Percentiles rank a stretch among this genome's conserved stretches.
Conservation (phyloP, 2,888 invertebrate species). For the Plutella xylostella region DNA sequence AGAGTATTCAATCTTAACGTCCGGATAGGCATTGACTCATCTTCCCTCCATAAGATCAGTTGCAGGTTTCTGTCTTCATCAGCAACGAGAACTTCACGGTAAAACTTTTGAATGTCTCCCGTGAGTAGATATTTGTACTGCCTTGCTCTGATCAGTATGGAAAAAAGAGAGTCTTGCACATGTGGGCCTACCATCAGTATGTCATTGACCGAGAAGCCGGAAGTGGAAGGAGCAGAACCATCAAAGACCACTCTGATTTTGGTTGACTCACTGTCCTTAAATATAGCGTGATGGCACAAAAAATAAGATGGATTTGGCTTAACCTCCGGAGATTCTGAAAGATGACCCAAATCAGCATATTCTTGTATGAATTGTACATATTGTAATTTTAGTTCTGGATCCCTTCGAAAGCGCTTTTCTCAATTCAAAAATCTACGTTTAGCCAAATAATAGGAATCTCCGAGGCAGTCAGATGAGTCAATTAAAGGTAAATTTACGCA, state of each 20-base stretch:
- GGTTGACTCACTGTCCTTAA: slow-evolving; percentile 17
- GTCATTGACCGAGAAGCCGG: slow-evolving; percentile 13
- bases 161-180: slow-evolving; percentile 8
- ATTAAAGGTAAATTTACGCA: not conserved
- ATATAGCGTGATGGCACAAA: slow-evolving; percentile 20
- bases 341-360: slow-evolving; percentile 13
- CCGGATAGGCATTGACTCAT: slow-evolving; percentile 2
- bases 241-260: slow-evolving; percentile 21
- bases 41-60: slow-evolving; percentile 10
- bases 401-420: not conserved
- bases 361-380: slow-evolving; percentile 14
- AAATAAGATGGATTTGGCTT: no score
- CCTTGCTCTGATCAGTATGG: slow-evolving; percentile 4
- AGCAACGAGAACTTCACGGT: not conserved
- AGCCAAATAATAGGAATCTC: not conserved
- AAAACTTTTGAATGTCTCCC: slow-evolving; percentile 20
- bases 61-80: slow-evolving; percentile 5
- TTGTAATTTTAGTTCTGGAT: not conserved
- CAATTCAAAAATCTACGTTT: not conserved
- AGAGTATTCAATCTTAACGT: slow-evolving; percentile 5
- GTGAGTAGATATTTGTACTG: slow-evolving; percentile 4
- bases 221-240: slow-evolving; percentile 18
- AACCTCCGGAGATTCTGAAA: no score
- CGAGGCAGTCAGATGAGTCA: not conserved
- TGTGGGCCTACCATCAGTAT: slow-evolving; percentile 8